Evolutionary conservation across 2,888 invertebrate species (phyloP).

Genomic region (Sphinx pinastri): DNA sequence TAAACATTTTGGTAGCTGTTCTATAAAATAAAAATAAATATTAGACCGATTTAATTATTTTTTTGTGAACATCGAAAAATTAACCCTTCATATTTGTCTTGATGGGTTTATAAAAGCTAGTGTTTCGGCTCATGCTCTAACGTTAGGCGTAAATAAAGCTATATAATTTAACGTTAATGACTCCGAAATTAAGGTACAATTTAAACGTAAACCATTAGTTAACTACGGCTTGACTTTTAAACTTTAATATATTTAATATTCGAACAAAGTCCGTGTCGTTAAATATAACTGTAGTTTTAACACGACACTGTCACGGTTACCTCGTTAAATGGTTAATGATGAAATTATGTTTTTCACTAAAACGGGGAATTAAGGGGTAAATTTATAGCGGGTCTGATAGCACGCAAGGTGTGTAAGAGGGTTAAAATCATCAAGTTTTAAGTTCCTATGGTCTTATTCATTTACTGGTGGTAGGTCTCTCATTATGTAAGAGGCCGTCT

Average conservation of each 20-base stretch:
- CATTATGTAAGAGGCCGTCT: too few relatives aligned
- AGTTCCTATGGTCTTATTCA: too few relatives aligned
- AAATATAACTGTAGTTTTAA: conserved; percentile 16
- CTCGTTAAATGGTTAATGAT: conserved; percentile 18
- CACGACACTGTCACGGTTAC: conserved; percentile 1
- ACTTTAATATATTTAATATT: conserved; percentile 15
- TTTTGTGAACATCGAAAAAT: too few relatives aligned
- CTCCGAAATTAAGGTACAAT: neutral
- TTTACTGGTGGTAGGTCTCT: too few relatives aligned
- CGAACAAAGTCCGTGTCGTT: conserved; percentile 4
- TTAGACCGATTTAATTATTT: too few relatives aligned
- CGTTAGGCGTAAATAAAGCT: neutral
- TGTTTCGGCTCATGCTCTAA: neutral
- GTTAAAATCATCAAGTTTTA: neutral
- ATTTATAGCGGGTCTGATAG: neutral
- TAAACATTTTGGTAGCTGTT: too few relatives aligned
- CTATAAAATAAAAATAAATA: too few relatives aligned
- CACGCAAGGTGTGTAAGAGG: neutral
- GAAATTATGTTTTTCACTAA: conserved; percentile 4
- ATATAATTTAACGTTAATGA: neutral
- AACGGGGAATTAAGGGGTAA: neutral
- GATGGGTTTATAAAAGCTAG: too few relatives aligned
- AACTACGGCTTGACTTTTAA: conserved; percentile 19
- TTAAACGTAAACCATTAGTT: conserved; percentile 13
- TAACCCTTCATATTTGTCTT: too few relatives aligned